Evolutionary conservation across 2,113 vertebrate species (phyloP), one percentile per base, ranked within the genome.

Genomic region (Lycocorax pyrrhopterus): DNA sequence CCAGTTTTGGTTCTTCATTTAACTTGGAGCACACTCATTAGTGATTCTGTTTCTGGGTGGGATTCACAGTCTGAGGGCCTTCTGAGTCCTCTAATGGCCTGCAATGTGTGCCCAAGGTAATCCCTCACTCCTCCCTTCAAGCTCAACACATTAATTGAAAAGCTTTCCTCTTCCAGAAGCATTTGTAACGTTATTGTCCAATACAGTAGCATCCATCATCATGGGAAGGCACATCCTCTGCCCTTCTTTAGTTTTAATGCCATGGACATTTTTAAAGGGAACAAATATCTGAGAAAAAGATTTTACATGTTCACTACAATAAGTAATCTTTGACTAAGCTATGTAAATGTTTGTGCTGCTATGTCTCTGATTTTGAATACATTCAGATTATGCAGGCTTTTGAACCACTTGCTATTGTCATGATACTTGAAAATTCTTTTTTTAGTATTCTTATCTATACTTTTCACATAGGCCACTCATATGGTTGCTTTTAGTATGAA

Each of bases 331-430:
- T 75, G 69, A 60, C 23, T 75, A 75, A 87, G 37, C 44, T 89
- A 5, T 53, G n/a, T 39, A 87, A 89, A 43, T 86, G 49, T 51
- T 92, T 94, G 76, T 92, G 62, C n/a, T 89, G 12, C 30, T 89
- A 10, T 81, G 21, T 82, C 32, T 81, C 2, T 4, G 39, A 62
- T 71, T 90, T 81, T 71, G 77, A 35, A 69, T 60, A 35, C 37
- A 9, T 66, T 39, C 49, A 71, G 46, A 44, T 89, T 87, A 49
- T 79, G 33, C 29, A 76, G 63, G 41, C 68, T 89, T 95, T 67
- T 68, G 47, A 84, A 68, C 49, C 30, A 32, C 33, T 87, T 71
- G 23, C n/a, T 20, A 1, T 37, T 51, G 25, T 73, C n/a, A 13
- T 8, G 49, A 37, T 85, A 18, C 29, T 83, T 64, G n/a, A 75